Conservation (phyloP, 2,113 vertebrate genomes). For the Maccullochella peelii region DNA sequence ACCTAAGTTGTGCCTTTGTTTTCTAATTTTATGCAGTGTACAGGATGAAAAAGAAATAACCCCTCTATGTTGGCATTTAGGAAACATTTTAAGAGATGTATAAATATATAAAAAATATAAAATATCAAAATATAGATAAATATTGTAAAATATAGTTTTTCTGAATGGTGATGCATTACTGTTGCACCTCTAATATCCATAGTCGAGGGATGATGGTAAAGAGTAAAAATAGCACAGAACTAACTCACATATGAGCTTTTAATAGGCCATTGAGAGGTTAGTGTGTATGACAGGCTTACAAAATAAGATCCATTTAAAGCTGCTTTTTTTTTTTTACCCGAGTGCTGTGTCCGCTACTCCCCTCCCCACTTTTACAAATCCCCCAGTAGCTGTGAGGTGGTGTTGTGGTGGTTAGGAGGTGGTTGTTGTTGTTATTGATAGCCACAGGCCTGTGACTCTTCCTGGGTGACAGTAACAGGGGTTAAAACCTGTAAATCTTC, state of each 20-base stretch:
- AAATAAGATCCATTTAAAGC: slow-evolving; percentile 42
- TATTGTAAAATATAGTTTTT: too few species aligned
- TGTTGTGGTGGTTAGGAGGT: slow-evolving; percentile 38
- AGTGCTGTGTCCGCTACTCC: slow-evolving; percentile 13
- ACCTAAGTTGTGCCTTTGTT: neutral
- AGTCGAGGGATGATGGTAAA: neutral
- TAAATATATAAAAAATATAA: too few species aligned
- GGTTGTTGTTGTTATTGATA: slow-evolving; percentile 66
- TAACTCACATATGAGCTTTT: slow-evolving; percentile 26
- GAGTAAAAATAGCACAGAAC: slow-evolving; percentile 13
- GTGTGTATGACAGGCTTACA: slow-evolving; percentile 28
- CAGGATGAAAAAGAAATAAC: neutral
- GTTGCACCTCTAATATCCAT: too few species aligned
- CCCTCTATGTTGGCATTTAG: neutral
- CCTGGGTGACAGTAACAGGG: slow-evolving; percentile 78
- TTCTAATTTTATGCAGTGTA: neutral
- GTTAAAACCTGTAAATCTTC: slow-evolving; percentile 80
- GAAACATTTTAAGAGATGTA: neutral
- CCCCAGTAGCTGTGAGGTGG: slow-evolving; percentile 29
- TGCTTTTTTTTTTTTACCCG: slow-evolving; percentile 1
- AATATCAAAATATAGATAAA: too few species aligned
- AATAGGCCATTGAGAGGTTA: slow-evolving; percentile 35
- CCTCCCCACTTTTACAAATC: slow-evolving; percentile 30
- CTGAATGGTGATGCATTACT: neutral
- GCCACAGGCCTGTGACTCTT: slow-evolving; percentile 74